Conservation (phyloP, 2,113 vertebrate genomes). For the Neogale vison region DNA sequence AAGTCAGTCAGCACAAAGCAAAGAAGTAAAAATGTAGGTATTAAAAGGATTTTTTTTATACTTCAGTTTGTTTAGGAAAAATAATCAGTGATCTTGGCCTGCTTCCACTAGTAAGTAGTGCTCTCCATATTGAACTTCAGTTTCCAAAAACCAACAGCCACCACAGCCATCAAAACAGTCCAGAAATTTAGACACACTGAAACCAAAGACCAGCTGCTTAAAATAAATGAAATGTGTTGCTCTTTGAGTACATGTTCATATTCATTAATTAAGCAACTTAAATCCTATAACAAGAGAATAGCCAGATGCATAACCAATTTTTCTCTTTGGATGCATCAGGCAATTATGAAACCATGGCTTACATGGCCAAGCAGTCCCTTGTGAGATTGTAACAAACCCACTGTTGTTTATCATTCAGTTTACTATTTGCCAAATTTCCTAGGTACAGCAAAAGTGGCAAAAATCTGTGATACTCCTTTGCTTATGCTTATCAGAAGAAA, state of each 20-base stretch:
- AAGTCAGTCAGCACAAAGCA: neutral
- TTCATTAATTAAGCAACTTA: conserved; percentile 29
- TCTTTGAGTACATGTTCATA: conserved; percentile 47
- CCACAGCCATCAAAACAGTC: conserved; percentile 13
- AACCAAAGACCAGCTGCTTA: conserved; percentile 26
- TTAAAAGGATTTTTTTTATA: conserved; percentile 40
- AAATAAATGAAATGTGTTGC: conserved; percentile 38
- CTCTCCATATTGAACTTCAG: conserved; percentile 26
- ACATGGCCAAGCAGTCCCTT: neutral
- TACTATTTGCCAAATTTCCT: conserved; percentile 4
- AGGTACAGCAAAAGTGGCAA: neutral
- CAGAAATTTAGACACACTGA: neutral
- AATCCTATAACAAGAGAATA: neutral
- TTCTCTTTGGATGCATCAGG: neutral
- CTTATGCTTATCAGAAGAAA: conserved; percentile 19
- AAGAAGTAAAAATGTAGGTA: neutral
- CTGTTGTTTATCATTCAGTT: conserved; percentile 38
- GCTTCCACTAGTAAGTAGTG: neutral
- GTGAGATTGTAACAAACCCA: neutral
- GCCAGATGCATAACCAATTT: neutral
- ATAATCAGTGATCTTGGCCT: conserved; percentile 26
- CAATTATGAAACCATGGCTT: neutral
- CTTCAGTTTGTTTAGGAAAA: conserved; percentile 39
- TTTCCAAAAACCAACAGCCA: conserved; percentile 1
- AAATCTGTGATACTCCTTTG: conserved; percentile 30